phyloP scores from a whole-genome alignment of 2,113 vertebrate genomes.

The Acrocephalus kingi region DNA sequence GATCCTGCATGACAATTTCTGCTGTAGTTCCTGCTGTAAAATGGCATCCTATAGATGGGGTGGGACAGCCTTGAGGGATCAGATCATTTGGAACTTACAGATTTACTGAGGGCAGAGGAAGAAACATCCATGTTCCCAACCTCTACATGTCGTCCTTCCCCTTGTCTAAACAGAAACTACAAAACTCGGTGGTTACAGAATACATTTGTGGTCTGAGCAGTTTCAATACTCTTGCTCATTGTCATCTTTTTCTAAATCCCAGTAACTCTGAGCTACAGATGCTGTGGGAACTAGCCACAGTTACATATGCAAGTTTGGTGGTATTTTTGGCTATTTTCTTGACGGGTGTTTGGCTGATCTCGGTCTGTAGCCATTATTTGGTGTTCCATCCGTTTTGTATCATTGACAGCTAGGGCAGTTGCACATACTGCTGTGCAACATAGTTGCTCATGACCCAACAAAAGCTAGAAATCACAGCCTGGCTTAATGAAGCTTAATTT shows the following conservation, averaged over 20 bases:
- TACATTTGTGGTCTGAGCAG: not conserved
- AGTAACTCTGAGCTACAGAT: not conserved
- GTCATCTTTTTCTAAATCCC: not conserved
- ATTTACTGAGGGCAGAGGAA: not conserved
- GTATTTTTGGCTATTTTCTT: not conserved
- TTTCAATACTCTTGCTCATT: not conserved
- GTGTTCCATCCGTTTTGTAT: not conserved
- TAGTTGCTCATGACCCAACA: not conserved
- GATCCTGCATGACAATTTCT: not conserved
- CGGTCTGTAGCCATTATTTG: not conserved
- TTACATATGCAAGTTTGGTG: not conserved
- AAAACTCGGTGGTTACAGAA: not conserved
- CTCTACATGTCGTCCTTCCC: not conserved
- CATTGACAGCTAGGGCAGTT: not conserved
- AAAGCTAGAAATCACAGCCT: not conserved
- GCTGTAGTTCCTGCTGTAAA: not conserved
- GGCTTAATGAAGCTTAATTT: not conserved
- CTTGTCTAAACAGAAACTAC: not conserved
- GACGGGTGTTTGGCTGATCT: not conserved
- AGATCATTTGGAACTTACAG: not conserved
- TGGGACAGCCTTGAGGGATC: not conserved
- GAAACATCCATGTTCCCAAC: rapidly evolving
- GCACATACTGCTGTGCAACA: not conserved
- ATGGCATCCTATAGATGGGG: not conserved
- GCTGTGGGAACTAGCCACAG: not conserved